Evolutionary conservation across 1,140 invertebrate genomes (phyloP).

Genomic region (Gryllus bimaculatus): DNA sequence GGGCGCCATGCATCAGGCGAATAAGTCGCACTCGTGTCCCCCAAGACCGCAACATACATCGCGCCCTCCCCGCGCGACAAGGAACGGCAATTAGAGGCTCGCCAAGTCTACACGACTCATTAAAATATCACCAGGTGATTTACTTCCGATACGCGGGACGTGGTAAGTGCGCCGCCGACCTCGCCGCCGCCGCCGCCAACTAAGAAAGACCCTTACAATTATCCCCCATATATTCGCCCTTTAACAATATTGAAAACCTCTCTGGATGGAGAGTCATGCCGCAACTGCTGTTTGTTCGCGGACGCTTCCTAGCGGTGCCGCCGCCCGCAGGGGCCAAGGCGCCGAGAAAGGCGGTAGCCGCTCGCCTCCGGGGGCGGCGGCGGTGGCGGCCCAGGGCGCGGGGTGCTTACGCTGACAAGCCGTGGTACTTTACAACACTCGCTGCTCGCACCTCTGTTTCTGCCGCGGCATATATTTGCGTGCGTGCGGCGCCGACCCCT

Average conservation of each 20-base stretch:
- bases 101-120: background rate
- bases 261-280: too few species aligned
- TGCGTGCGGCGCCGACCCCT: background rate
- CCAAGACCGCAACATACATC: background rate
- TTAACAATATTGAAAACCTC: too few species aligned
- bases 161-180: background rate
- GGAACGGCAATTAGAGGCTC: conserved; percentile 2
- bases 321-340: too few species aligned
- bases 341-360: too few species aligned
- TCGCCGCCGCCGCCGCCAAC: too few species aligned
- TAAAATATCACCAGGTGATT: conserved; percentile 1
- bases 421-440: background rate
- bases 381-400: too few species aligned
- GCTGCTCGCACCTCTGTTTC: background rate
- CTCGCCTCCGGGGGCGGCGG: too few species aligned
- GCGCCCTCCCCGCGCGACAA: background rate
- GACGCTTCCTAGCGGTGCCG: too few species aligned
- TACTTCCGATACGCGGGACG: background rate
- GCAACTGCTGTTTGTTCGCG: too few species aligned
- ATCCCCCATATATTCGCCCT: too few species aligned
- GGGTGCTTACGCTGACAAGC: too few species aligned
- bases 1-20: background rate
- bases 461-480: background rate
- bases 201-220: too few species aligned
- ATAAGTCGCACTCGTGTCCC: background rate